These are phyloP conservation scores for Elephantulus edwardii DNA, from an alignment of 2,113 vertebrate genomes.

Conservation along the genomic window DNA sequence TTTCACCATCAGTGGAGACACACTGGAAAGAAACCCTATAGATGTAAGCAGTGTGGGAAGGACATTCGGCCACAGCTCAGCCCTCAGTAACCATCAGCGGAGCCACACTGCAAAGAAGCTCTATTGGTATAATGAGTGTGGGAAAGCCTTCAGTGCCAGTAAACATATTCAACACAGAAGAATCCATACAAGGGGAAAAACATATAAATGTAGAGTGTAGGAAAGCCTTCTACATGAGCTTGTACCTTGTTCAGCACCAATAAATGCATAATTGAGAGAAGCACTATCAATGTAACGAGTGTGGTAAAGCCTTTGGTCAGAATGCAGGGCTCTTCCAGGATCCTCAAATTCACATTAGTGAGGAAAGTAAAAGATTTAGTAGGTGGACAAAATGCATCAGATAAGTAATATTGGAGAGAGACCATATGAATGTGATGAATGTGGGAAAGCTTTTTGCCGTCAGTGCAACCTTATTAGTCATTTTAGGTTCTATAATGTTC, in stretches of 20 bases:
- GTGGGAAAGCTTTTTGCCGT: slow-evolving; percentile 9
- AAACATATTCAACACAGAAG: slow-evolving; percentile 27
- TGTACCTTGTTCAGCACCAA: slow-evolving; percentile 32
- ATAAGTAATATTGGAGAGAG: slow-evolving; percentile 38
- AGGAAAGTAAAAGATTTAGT: slow-evolving; percentile 33
- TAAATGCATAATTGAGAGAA: slow-evolving; percentile 44
- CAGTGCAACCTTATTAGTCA: slow-evolving; percentile 22
- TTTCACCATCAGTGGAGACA: slow-evolving; percentile 28
- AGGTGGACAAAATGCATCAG: not conserved
- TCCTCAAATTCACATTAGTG: slow-evolving; percentile 4
- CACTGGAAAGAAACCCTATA: slow-evolving; percentile 33
- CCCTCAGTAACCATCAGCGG: slow-evolving; percentile 16
- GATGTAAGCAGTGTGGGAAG: not conserved
- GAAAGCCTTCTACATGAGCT: slow-evolving; percentile 23
- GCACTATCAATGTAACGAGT: not conserved
- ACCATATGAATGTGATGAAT: not conserved
- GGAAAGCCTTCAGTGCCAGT: slow-evolving; percentile 42
- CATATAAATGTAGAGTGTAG: not conserved
- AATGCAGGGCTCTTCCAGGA: slow-evolving; percentile 30
- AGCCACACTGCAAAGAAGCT: slow-evolving; percentile 39
- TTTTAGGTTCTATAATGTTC: not conserved
- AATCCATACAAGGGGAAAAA: slow-evolving; percentile 28
- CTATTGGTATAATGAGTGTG: slow-evolving; percentile 7
- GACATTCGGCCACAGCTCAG: too few relatives aligned
- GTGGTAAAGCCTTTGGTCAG: slow-evolving; percentile 42